These are phyloP conservation scores for Melanotaenia maccullochi DNA, from an alignment of 2,797 vertebrate genomes.

Conservation along the genomic window DNA sequence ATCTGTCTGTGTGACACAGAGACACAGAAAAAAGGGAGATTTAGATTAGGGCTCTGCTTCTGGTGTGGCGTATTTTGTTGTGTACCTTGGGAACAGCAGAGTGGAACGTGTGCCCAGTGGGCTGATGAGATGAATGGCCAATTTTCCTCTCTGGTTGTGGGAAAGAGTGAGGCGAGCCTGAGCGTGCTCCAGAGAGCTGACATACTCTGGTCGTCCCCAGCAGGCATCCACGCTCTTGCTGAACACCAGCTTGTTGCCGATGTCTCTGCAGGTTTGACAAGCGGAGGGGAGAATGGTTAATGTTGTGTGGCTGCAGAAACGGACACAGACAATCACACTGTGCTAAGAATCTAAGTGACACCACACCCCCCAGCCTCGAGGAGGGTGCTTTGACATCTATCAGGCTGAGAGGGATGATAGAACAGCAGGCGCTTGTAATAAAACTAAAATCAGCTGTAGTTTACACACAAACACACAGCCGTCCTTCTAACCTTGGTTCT, in stretches of 20 bases:
- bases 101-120: conserved; percentile 95
- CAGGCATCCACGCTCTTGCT: conserved; percentile 89
- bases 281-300: conserved; percentile 54
- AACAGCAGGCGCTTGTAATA: conserved; percentile 27
- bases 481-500: conserved; percentile 85
- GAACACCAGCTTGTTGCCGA: conserved; percentile 90
- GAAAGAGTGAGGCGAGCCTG: conserved; percentile 93
- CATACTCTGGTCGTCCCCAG: conserved; percentile 86
- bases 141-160: conserved; percentile 93
- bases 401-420: conserved; percentile 30
- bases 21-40: conserved; percentile 8
- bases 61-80: conserved; percentile 34
- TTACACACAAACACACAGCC: conserved; percentile 12
- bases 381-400: conserved; percentile 36
- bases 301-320: conserved; percentile 55
- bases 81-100: conserved; percentile 92
- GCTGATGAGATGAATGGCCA: conserved; percentile 94
- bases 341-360: conserved; percentile 34
- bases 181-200: conserved; percentile 91
- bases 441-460: conserved; percentile 23
- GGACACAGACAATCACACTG: conserved; percentile 44
- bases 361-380: conserved; percentile 13
- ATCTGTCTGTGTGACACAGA: conserved; percentile 22
- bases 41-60: conserved; percentile 10
- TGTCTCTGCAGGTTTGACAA: conserved; percentile 85